These are phyloP conservation scores for Incurvaria masculella DNA, from an alignment of 2,888 invertebrate species.

Conservation along the genomic window DNA sequence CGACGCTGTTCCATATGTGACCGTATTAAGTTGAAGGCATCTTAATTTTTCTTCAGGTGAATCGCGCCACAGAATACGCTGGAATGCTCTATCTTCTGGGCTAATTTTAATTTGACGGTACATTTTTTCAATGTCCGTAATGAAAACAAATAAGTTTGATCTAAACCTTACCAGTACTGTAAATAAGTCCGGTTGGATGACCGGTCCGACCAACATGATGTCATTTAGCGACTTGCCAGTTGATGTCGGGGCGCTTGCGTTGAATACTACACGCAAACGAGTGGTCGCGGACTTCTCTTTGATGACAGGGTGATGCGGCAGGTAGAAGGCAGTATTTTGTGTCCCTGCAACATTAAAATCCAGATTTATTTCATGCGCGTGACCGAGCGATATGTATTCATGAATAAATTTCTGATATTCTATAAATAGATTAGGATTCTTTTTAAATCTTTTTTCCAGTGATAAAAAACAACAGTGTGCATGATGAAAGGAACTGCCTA, in stretches of 20 bases:
- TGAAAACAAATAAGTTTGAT: constrained; percentile 14
- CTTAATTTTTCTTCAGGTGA: constrained; percentile 8
- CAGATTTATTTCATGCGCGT: constrained; percentile 11
- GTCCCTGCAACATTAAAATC: constrained; percentile 5
- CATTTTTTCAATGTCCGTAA: constrained; percentile 23
- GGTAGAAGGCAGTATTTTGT: constrained; percentile 12
- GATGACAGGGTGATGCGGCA: constrained; percentile 22
- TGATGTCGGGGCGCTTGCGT: constrained; percentile 16
- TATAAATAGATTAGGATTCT: neutral
- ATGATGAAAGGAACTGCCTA: neutral
- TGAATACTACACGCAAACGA: constrained; percentile 20
- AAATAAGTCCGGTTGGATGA: constrained; percentile 19
- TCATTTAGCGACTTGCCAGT: constrained; percentile 19
- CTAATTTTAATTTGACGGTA: constrained; percentile 20
- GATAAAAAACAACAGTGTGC: neutral
- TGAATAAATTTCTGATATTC: neutral
- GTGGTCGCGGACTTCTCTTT: constrained; percentile 18
- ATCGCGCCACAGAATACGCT: constrained; percentile 19
- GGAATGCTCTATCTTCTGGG: constrained; percentile 16
- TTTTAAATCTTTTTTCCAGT: neutral
- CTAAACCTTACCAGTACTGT: constrained; percentile 20
- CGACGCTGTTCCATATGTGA: constrained; percentile 16
- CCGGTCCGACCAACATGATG: constrained; percentile 17
- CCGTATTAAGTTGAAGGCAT: constrained; percentile 12
- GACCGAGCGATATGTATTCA: constrained; percentile 62